Evolutionary conservation across 2,888 invertebrate species (phyloP).

Genomic region (Gibbula magus): DNA sequence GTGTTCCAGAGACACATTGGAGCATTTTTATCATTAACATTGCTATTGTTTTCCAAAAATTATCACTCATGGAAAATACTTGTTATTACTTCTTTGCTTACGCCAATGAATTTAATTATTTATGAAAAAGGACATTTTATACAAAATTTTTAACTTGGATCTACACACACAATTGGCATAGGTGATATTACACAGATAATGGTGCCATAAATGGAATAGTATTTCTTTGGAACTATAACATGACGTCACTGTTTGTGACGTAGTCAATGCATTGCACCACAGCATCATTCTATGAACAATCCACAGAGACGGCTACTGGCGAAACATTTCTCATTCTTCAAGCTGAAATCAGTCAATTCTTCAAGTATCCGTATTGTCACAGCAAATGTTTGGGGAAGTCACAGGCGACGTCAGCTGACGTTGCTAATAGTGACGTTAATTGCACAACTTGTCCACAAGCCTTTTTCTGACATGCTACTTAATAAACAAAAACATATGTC

Average conservation of each 20-base stretch:
- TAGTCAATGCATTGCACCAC: neutral
- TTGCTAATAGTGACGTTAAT: too few species aligned
- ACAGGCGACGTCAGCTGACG: too few species aligned
- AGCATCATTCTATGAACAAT: neutral
- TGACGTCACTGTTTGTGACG: neutral
- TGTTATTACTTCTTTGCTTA: neutral
- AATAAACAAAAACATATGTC: too few species aligned
- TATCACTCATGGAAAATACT: slow-evolving; percentile 6
- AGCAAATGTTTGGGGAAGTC: too few species aligned
- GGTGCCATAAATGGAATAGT: neutral
- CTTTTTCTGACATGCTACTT: too few species aligned
- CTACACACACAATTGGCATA: neutral
- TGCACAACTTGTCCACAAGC: too few species aligned
- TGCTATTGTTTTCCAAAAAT: neutral
- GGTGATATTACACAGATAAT: neutral
- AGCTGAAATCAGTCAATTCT: too few species aligned
- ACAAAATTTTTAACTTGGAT: neutral
- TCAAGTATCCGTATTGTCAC: too few species aligned
- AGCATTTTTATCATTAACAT: neutral
- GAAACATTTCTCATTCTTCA: neutral
- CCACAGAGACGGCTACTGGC: neutral
- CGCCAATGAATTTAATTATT: neutral
- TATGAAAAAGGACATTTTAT: neutral
- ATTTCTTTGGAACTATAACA: neutral
- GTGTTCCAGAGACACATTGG: neutral